Percentiles rank a stretch among this genome's conserved stretches.
Conservation (phyloP, 2,888 invertebrate species). For the Cartodere bifasciata region DNA sequence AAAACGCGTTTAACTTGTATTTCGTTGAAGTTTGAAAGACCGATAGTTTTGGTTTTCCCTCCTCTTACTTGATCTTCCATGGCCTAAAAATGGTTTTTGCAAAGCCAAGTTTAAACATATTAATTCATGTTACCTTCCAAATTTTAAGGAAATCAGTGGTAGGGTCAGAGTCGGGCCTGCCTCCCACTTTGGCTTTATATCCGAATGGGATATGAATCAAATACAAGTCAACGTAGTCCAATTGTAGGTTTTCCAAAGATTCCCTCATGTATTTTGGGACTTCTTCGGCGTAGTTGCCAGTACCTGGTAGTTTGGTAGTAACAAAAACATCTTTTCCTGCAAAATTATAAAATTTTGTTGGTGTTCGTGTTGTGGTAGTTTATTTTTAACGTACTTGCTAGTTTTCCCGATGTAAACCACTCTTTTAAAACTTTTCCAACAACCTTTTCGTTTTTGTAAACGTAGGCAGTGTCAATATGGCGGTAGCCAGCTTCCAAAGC, state of each 20-base stretch:
- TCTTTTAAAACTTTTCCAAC: constrained; percentile 61
- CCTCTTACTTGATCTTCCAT: constrained; percentile 54
- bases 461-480: constrained; percentile 70
- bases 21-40: constrained; percentile 72
- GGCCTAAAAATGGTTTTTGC: constrained; percentile 32
- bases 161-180: constrained; percentile 46
- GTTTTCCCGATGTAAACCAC: constrained; percentile 54
- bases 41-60: constrained; percentile 64
- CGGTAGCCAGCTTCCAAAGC: constrained; percentile 70
- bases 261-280: constrained; percentile 53
- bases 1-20: constrained; percentile 58
- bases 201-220: constrained; percentile 67
- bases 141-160: constrained; percentile 57
- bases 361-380: too few relatives aligned
- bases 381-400: constrained; percentile 22
- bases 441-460: constrained; percentile 62
- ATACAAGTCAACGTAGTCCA: constrained; percentile 75
- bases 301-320: constrained; percentile 61
- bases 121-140: constrained; percentile 63
- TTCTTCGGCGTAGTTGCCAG: constrained; percentile 43
- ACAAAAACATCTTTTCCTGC: constrained; percentile 67
- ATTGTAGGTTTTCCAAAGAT: constrained; percentile 55
- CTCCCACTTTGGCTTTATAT: constrained; percentile 42
- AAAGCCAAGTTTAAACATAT: neutral
- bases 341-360: neutral